Evolutionary conservation across 2,888 invertebrate genomes (phyloP).

Genomic region (Euzetes globulus): DNA sequence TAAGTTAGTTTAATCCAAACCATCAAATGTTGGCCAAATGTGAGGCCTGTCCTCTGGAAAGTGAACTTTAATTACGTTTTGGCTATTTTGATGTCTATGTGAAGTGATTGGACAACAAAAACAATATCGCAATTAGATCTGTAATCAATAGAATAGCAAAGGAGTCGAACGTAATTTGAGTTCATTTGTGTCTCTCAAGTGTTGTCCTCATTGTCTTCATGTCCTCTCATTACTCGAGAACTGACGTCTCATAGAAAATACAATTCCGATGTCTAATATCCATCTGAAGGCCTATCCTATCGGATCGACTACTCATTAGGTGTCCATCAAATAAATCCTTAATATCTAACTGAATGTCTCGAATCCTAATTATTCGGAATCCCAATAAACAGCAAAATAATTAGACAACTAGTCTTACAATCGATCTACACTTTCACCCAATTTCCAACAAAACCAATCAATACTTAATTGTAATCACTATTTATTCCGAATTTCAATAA

Average conservation of each 20-base stretch:
- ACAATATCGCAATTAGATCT: slow-evolving; percentile 12
- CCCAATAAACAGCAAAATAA: no score
- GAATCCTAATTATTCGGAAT: slow-evolving; percentile 3
- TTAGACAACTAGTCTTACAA: no score
- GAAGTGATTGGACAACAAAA: not conserved
- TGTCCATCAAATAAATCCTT: slow-evolving; percentile 24
- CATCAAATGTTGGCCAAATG: not conserved
- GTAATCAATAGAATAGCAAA: slow-evolving; percentile 8
- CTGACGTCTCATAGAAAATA: not conserved
- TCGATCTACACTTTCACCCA: no score
- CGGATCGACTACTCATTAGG: not conserved
- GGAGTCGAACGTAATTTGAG: slow-evolving; percentile 8
- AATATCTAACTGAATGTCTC: not conserved
- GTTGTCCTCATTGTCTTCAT: not conserved
- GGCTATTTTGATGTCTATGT: not conserved
- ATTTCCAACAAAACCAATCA: no score
- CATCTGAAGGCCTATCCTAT: not conserved
- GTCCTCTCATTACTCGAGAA: slow-evolving; percentile 7
- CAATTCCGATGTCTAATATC: not conserved
- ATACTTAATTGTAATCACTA: no score
- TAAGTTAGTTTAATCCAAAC: not conserved
- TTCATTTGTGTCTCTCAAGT: slow-evolving; percentile 14
- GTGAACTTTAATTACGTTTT: slow-evolving; percentile 6
- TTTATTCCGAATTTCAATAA: no score
- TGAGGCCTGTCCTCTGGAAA: not conserved